Conservation (phyloP, 2,888 invertebrate species). For the Alcis repandata region DNA sequence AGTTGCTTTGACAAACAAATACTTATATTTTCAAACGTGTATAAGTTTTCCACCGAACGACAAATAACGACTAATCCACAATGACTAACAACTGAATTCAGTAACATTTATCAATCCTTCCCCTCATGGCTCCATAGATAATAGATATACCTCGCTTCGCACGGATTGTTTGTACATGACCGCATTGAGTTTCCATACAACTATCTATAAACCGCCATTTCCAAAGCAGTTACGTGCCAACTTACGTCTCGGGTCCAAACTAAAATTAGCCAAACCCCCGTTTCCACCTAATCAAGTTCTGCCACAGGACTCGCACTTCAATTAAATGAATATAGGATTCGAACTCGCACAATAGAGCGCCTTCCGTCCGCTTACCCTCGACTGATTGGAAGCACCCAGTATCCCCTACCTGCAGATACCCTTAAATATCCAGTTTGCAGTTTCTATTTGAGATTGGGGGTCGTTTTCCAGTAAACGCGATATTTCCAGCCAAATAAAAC, state of each 20-base stretch:
- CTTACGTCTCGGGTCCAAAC: conserved; percentile 9
- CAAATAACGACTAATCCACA: too few species aligned
- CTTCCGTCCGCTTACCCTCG: conserved; percentile 54
- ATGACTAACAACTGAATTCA: too few species aligned
- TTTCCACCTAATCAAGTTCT: conserved; percentile 26
- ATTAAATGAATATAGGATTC: conserved; percentile 32
- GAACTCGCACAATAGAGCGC: conserved; percentile 60
- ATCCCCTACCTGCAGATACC: conserved; percentile 44
- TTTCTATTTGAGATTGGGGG: conserved; percentile 52
- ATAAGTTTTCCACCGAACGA: too few species aligned
- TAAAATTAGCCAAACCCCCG: conserved; percentile 22
- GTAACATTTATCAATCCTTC: too few species aligned
- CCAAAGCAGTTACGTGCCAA: neutral
- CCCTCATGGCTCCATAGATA: too few species aligned
- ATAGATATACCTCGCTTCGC: too few species aligned
- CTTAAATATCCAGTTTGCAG: conserved; percentile 64
- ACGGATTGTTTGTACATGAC: too few species aligned
- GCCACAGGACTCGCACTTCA: conserved; percentile 25
- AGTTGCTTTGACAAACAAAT: too few species aligned
- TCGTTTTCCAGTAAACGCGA: conserved; percentile 4
- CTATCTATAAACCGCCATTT: neutral
- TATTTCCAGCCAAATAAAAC: too few species aligned
- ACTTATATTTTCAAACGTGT: too few species aligned
- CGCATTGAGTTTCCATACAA: too few species aligned
- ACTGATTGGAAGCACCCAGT: conserved; percentile 57